phyloP scores from a whole-genome alignment of 2,888 invertebrate species.

The Oscheius onirici region DNA sequence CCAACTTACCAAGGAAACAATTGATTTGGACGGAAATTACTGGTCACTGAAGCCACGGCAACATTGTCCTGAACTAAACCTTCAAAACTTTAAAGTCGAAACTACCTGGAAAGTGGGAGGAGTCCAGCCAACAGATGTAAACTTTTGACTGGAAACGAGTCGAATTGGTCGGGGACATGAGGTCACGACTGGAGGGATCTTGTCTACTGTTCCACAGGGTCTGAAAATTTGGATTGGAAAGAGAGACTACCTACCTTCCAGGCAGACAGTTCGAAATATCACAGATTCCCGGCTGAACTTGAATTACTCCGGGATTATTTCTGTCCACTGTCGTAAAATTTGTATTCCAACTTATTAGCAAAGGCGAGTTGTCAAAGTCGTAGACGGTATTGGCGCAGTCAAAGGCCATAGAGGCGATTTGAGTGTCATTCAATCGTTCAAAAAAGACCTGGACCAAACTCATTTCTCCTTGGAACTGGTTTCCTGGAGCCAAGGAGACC shows the following conservation, averaged over 20 bases:
- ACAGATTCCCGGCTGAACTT: constrained; percentile 30
- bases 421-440: constrained; percentile 3
- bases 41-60: constrained; percentile 15
- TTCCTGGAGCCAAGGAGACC: constrained; percentile 5
- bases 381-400: constrained; percentile 3
- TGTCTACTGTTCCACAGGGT: constrained; percentile 5
- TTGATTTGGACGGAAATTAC: constrained; percentile 28
- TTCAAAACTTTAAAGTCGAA: background rate
- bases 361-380: background rate
- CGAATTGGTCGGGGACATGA: constrained; percentile 16
- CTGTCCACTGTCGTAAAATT: constrained; percentile 23
- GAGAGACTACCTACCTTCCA: constrained; percentile 2
- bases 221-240: background rate
- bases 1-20: constrained; percentile 19
- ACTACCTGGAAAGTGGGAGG: background rate
- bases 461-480: constrained; percentile 24
- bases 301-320: constrained; percentile 13
- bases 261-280: constrained; percentile 25
- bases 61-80: constrained; percentile 22
- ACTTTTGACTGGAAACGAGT: background rate
- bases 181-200: constrained; percentile 28
- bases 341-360: constrained; percentile 18
- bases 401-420: constrained; percentile 24
- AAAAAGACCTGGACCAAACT: constrained; percentile 21
- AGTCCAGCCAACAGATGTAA: constrained; percentile 18